Base-by-base conservation (phyloP, 2,113 vertebrate species). In the Dendrocopos noguchii region DNA sequence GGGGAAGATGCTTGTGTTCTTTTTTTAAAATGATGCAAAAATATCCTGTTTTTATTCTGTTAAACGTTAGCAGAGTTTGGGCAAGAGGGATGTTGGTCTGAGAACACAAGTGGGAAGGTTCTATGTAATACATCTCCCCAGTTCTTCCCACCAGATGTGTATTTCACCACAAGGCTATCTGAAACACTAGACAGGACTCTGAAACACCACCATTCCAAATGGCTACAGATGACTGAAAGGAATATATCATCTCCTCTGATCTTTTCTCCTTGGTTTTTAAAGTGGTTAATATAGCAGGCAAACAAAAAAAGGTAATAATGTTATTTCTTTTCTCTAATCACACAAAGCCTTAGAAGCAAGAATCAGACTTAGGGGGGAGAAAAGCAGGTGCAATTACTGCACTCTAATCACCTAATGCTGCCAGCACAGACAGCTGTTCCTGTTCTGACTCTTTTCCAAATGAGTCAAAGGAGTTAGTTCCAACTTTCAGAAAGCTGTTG, bases 381-480 rank as follows among this genome's bases (percentile, higher is more conserved):
- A 73, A 80, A 77, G 21, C 53, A 77, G 72, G 75, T 0, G 0
- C 47, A 78, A 61, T 6, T 44, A 33, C 68, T 75, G 73, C 29
- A 4, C 59, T 60, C 33, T 47, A 60, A 34, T 65, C 44, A 55
- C 25, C 78, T 34, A 39, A 55, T 1, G 2, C 53, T 87, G 57
- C 79, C 24, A 46, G 76, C 74, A 93, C 63, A 72, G 68, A 59
- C 87, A 85, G 88, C 75, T 88, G 63, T 71, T 91, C 61, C 13
- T 83, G 15, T 66, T 70, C 42, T 70, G 61, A 87, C 44, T 71
- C 31, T 90, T 91, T 79, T 89, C 80, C 87, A 84, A 87, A 80
- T 39, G 61, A 86, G 50, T 36, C 79, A 59, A 83, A 95, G 65
- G 59, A 93, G 77, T 84, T 87, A 15, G 56, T 91, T 74, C 52